A percentile compares a stretch with the other conserved stretches of the same genome.
Conservation (phyloP, 2,797 vertebrate genomes). For the Siniperca scherzeri region DNA sequence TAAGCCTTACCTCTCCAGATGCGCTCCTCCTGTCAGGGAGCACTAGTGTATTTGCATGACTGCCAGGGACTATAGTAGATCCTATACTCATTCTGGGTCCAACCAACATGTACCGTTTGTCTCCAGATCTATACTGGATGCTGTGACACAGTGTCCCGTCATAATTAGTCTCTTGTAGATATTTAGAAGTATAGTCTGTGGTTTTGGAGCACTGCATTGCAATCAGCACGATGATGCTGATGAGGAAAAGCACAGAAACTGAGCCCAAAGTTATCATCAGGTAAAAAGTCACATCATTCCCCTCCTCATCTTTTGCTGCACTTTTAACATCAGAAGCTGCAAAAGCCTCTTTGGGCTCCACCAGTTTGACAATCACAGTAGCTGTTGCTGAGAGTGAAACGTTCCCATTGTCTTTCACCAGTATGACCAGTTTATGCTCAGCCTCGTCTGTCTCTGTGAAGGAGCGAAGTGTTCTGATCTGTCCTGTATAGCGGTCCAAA, state of each 20-base stretch:
- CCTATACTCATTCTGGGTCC: conserved; percentile 73
- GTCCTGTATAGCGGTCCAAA: conserved; percentile 58
- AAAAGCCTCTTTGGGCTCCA: conserved; percentile 63
- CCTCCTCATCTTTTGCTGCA: too few relatives aligned
- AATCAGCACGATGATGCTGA: too few relatives aligned
- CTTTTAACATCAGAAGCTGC: too few relatives aligned
- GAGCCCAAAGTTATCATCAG: conserved; percentile 64
- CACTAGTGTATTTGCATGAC: conserved; percentile 62
- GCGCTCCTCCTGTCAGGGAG: conserved; percentile 25
- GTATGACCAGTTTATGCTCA: conserved; percentile 71
- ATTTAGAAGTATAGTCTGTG: conserved; percentile 60
- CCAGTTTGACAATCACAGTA: conserved; percentile 60
- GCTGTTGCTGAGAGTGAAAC: conserved; percentile 51
- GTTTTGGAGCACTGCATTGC: too few relatives aligned
- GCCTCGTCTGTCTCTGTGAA: conserved; percentile 74
- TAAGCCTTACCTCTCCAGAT: not conserved
- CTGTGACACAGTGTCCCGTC: conserved; percentile 68
- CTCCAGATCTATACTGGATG: conserved; percentile 64
- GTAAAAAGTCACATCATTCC: too few relatives aligned
- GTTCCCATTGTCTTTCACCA: conserved; percentile 76
- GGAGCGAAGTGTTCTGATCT: conserved; percentile 71
- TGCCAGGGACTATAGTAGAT: conserved; percentile 62
- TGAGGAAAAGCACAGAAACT: conserved; percentile 64
- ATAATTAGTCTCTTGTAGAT: conserved; percentile 62
- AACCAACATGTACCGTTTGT: conserved; percentile 74